Base-by-base conservation (phyloP, 2,113 vertebrate genomes). In the Cettia cetti region DNA sequence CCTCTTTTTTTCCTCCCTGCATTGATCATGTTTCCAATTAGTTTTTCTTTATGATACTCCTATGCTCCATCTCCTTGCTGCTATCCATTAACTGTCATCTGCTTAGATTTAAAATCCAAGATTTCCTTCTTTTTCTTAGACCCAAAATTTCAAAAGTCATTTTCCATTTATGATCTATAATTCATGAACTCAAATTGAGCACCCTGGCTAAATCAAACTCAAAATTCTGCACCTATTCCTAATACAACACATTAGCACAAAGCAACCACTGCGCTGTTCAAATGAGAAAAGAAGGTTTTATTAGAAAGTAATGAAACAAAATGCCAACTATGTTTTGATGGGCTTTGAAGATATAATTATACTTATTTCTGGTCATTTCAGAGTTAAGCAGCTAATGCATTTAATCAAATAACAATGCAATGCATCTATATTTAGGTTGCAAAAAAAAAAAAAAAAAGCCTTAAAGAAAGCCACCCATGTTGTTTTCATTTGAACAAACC, bases 111-210 rank as follows among this genome's bases (percentile, higher is more conserved):
- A 94, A 98, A 98, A 98, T 97, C 97, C 97, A 95, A 97, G 95
- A 97, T 96, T 98, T 97, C 92, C 96, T 97, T 92, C 91, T 97
- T 97, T 97, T 97, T 94, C 92, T 96, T 95, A 86, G 97, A 97
- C 54, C 94, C 81, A 97, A 98, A 98, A 96, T 98, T 97, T 98
- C 95, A 97, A 78, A 86, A 96, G 94, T 95, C 28, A 93, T 97
- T 98, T 97, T 86, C 95, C 93, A 90, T 96, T 96, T 98, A 81
- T 97, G 97, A 97, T 98, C 95, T 98, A 97, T 98, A 98, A 98
- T 98, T 97, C 97, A 98, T 98, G 90, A 96, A 71, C 83, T 94
- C 82, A 98, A 95, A 98, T 96, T 97, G 97, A 97, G 94, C 59
- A 97, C 94, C 90, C 96, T 92, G 79, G 63, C 84, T 96, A 97